Conservation (phyloP, 1,140 invertebrate species). For the Trachymyrmex septentrionalis region DNA sequence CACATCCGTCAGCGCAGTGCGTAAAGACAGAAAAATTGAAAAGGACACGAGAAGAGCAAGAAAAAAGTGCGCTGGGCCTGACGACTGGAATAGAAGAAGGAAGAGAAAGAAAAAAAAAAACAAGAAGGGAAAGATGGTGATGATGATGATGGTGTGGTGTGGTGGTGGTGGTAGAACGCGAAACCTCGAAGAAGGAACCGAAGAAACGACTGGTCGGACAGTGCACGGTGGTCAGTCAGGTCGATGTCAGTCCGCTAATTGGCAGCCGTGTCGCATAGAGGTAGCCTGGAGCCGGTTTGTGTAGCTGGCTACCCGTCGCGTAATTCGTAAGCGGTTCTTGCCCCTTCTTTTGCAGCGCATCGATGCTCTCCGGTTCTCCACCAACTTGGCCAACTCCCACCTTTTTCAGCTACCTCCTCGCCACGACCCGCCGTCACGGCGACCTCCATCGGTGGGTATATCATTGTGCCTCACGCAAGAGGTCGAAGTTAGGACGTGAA, state of each 20-base stretch:
- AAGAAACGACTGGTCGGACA: slow-evolving; percentile 73
- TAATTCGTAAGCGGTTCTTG: slow-evolving; percentile 85
- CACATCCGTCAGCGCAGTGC: background rate
- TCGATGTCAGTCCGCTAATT: slow-evolving; percentile 86
- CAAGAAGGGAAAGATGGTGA: slow-evolving; percentile 67
- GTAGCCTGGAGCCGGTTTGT: slow-evolving; percentile 84
- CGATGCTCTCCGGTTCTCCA: slow-evolving; percentile 47
- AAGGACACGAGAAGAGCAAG: background rate
- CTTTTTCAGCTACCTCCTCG: slow-evolving; percentile 20
- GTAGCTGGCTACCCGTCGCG: slow-evolving; percentile 79
- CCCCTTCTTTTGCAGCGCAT: slow-evolving; percentile 68
- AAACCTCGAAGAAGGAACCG: slow-evolving; percentile 51
- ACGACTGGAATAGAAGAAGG: background rate
- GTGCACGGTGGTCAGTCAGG: slow-evolving; percentile 84
- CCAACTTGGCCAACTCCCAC: slow-evolving; percentile 38
- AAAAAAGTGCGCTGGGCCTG: background rate
- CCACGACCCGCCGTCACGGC: background rate
- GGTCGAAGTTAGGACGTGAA: background rate
- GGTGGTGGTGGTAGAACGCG: slow-evolving; percentile 6
- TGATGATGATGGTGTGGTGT: slow-evolving; percentile 26
- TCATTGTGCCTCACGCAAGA: slow-evolving; percentile 13
- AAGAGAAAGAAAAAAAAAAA: slow-evolving; percentile 21
- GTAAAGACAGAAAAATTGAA: slow-evolving; percentile 45
- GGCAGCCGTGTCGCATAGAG: slow-evolving; percentile 85
- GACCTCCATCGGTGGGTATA: background rate